Evolutionary conservation across 2,888 invertebrate species (phyloP).

Genomic region (Ochropleura leucogaster): DNA sequence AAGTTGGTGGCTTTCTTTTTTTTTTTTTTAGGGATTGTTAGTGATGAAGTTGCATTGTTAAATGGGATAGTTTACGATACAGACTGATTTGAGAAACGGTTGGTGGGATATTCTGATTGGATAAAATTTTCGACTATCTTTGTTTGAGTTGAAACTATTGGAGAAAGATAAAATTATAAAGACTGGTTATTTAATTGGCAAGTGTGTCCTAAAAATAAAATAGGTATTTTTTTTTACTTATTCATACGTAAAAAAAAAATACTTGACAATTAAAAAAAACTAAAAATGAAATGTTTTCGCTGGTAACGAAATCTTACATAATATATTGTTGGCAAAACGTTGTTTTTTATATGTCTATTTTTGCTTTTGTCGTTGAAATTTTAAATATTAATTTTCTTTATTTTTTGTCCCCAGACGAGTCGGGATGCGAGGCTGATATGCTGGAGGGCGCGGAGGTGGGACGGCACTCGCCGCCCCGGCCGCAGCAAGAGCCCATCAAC

Average conservation of each 20-base stretch:
- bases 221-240: too few relatives aligned
- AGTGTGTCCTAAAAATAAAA: too few relatives aligned
- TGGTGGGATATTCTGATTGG: neutral
- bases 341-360: too few relatives aligned
- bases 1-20: neutral
- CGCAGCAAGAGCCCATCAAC: slow-evolving; percentile 90
- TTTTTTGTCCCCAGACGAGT: slow-evolving; percentile 91
- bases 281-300: too few relatives aligned
- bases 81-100: too few relatives aligned
- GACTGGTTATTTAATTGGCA: too few relatives aligned
- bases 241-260: too few relatives aligned
- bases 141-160: neutral
- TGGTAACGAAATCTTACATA: too few relatives aligned
- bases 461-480: slow-evolving; percentile 90
- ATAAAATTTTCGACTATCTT: neutral
- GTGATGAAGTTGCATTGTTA: neutral
- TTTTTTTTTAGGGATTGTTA: neutral
- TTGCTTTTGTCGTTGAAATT: neutral
- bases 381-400: neutral
- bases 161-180: neutral
- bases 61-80: neutral
- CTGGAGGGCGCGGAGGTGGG: slow-evolving; percentile 94
- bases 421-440: slow-evolving; percentile 96
- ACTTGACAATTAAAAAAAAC: too few relatives aligned
- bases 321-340: too few relatives aligned